phyloP scores from a whole-genome alignment of 2,113 vertebrate species.

The Erythrocercus mccallii region DNA sequence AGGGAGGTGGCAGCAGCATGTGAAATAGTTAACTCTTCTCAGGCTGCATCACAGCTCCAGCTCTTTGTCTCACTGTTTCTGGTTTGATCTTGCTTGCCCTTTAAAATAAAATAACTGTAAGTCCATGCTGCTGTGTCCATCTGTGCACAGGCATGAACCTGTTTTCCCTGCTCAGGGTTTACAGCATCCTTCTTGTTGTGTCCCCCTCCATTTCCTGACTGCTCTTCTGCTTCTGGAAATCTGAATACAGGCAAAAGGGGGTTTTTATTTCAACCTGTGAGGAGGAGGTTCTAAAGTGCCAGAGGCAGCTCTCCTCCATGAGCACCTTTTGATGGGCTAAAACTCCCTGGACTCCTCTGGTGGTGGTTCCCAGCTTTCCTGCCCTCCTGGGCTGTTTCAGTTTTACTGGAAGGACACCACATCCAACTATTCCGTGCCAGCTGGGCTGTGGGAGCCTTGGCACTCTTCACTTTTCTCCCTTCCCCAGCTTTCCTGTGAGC shows the following conservation, averaged over 20 bases:
- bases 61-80: neutral
- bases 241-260: neutral
- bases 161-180: neutral
- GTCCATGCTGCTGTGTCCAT: neutral
- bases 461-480: neutral
- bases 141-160: neutral
- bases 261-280: fast-evolving
- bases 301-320: neutral
- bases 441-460: neutral
- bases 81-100: neutral
- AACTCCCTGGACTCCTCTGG: neutral
- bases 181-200: neutral
- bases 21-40: neutral
- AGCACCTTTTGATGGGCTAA: neutral
- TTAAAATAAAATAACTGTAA: neutral
- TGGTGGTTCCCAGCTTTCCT: neutral
- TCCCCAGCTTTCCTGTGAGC: neutral
- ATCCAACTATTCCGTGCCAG: neutral
- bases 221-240: neutral
- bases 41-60: neutral
- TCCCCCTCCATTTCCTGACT: neutral
- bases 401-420: neutral
- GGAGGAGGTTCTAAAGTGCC: neutral
- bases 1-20: neutral
- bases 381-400: neutral